Evolutionary conservation across 2,113 vertebrate species (phyloP).

Genomic region (Polypterus senegalus): DNA sequence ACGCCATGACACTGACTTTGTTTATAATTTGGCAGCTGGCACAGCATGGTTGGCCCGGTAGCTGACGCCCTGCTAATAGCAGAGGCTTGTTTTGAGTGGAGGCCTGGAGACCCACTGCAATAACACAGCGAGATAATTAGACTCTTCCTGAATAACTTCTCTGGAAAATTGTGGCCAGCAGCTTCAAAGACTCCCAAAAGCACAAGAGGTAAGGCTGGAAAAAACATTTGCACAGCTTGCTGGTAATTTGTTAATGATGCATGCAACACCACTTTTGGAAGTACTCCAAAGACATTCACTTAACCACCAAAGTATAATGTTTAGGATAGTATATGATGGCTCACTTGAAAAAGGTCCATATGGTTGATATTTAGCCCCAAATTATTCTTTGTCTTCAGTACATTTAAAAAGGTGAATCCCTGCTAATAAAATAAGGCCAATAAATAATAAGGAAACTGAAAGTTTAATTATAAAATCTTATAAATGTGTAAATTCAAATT

Average conservation of each 20-base stretch:
- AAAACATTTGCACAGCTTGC: conserved; percentile 2
- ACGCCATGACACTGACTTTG: neutral
- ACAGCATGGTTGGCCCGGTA: conserved; percentile 29
- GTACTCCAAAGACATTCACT: neutral
- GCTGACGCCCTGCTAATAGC: conserved; percentile 33
- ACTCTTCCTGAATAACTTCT: conserved; percentile 31
- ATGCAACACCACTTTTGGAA: neutral
- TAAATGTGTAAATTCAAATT: no score
- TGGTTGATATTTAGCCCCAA: no score
- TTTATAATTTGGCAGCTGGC: conserved; percentile 33
- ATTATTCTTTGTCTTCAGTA: no score
- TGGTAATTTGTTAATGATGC: neutral
- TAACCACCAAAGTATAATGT: no score
- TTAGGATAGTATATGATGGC: no score
- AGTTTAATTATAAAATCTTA: no score
- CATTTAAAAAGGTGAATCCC: no score
- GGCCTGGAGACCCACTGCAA: conserved; percentile 32
- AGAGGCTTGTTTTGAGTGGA: conserved; percentile 14
- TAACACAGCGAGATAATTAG: conserved; percentile 31
- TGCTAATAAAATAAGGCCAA: no score
- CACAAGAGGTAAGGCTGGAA: conserved; percentile 4
- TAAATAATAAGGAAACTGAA: no score
- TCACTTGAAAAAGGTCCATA: no score
- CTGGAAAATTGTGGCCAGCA: conserved; percentile 23
- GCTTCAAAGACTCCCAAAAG: conserved; percentile 13